phyloP scores from a whole-genome alignment of 2,888 invertebrate genomes.

The Acrocera orbiculus region DNA sequence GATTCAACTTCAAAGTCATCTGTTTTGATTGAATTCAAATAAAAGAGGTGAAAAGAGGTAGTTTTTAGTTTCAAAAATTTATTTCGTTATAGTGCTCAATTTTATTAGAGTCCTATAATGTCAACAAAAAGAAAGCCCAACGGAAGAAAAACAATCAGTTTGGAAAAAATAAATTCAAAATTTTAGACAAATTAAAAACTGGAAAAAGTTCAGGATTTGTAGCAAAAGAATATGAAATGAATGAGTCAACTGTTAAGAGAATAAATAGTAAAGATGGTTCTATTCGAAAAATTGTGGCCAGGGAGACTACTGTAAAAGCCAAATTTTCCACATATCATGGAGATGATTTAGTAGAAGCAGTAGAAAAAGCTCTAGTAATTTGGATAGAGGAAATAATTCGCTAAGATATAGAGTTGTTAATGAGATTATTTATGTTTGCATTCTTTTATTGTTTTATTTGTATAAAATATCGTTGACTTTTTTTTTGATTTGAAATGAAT shows the following conservation, averaged over 20 bases:
- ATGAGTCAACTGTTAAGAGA: conserved; percentile 3
- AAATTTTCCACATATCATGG: conserved; percentile 1
- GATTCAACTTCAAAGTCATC: no score
- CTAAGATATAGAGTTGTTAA: not conserved
- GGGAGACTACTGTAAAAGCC: not conserved
- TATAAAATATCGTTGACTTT: no score
- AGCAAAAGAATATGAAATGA: conserved; percentile 5
- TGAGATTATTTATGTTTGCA: no score
- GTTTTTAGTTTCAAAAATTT: no score
- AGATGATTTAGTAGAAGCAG: conserved; percentile 1
- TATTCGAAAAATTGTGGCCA: conserved; percentile 2
- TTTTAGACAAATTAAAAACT: not conserved
- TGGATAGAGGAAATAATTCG: not conserved
- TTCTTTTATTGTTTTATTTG: no score
- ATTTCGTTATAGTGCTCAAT: no score
- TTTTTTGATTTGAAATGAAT: no score
- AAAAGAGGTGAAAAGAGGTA: no score
- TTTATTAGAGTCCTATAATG: not conserved
- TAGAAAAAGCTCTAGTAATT: conserved; percentile 4
- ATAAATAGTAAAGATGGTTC: conserved; percentile 4
- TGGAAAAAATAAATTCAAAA: not conserved
- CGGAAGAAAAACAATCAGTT: not conserved
- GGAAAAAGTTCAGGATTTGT: conserved; percentile 3
- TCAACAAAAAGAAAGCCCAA: not conserved
- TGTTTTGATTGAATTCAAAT: no score